These are phyloP conservation scores for Alouatta palliata DNA, from an alignment of 2,113 vertebrate species.

Conservation along the genomic window DNA sequence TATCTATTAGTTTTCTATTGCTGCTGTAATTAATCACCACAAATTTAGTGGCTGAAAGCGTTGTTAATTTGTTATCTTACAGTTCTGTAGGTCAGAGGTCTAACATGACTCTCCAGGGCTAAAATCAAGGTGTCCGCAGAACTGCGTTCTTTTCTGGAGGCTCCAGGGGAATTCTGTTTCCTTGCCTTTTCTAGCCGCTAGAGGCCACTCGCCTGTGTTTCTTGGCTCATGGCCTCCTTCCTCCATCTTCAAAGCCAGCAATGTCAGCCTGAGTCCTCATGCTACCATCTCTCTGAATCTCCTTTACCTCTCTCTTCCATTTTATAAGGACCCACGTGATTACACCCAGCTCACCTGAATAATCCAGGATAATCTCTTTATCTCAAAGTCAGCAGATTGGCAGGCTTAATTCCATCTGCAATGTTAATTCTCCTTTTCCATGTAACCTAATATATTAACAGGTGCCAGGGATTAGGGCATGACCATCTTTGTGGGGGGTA, in stretches of 20 bases:
- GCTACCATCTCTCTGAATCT: not conserved
- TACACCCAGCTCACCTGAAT: not conserved
- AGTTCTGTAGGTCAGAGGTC: not conserved
- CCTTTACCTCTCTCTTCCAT: not conserved
- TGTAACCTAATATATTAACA: not conserved
- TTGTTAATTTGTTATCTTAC: not conserved
- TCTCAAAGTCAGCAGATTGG: not conserved
- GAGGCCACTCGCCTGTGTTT: not conserved
- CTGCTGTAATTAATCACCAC: not conserved
- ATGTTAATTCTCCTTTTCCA: not conserved
- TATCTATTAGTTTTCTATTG: not conserved
- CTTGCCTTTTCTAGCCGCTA: not conserved
- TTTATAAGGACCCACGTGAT: not conserved
- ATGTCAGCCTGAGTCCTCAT: not conserved
- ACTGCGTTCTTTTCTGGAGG: not conserved
- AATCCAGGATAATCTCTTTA: not conserved
- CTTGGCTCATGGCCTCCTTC: not conserved
- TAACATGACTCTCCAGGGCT: not conserved
- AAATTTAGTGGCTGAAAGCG: not conserved
- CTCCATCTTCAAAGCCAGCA: not conserved
- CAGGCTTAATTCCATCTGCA: not conserved
- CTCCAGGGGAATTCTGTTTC: not conserved
- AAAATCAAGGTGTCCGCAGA: not conserved
- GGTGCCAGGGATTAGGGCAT: not conserved
- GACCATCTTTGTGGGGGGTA: not conserved